Evolutionary conservation across 2,797 vertebrate species (phyloP).

Genomic region (Pseudochirops cupreus): DNA sequence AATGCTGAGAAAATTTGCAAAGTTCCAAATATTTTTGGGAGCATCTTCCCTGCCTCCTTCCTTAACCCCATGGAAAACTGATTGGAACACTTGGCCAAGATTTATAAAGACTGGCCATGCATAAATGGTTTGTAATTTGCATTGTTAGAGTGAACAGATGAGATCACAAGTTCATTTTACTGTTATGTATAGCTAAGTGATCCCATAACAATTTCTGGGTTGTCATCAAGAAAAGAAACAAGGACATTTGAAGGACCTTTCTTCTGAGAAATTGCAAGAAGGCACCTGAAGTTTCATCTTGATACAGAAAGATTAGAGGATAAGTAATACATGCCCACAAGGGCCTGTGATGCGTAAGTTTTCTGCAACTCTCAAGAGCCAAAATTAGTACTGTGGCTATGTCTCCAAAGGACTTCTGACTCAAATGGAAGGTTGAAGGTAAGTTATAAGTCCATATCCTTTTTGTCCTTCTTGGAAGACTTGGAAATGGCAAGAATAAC

Average conservation of each 20-base stretch:
- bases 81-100: not conserved
- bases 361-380: not conserved
- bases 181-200: not conserved
- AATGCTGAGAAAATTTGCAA: not conserved
- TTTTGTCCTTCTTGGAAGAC: not conserved
- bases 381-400: not conserved
- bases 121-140: not conserved
- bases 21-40: not conserved
- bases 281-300: slow-evolving; percentile 5
- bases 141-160: not conserved
- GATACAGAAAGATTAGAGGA: not conserved
- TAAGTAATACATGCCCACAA: not conserved
- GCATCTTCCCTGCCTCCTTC: not conserved
- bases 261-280: slow-evolving; percentile 1
- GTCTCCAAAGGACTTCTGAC: not conserved
- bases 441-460: not conserved
- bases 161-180: not conserved
- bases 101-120: not conserved
- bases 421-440: not conserved
- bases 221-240: slow-evolving; percentile 46
- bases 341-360: not conserved
- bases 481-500: not conserved
- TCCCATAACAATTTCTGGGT: slow-evolving; percentile 33
- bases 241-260: not conserved
- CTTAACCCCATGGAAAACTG: not conserved